These are phyloP conservation scores for human DNA, from an alignment of 2,113 vertebrate genomes.

Conservation along the genomic window GRCh38 chr4:27304501-27305000, in stretches of 20 bases:
- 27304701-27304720: constrained; percentile 13
- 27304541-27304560: too few species aligned
- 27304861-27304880: constrained; percentile 72
- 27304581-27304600: background rate
- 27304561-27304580: too few species aligned
- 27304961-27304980: constrained; percentile 35
- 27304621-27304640: background rate
- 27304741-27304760: constrained; percentile 42
- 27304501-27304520: too few species aligned
- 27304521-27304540: too few species aligned
- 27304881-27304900: constrained; percentile 72
- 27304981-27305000: background rate
- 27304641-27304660: constrained; percentile 1
- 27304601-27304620: background rate
- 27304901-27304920: constrained; percentile 71
- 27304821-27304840: constrained; percentile 72
- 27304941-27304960: constrained; percentile 66
- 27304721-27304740: background rate
- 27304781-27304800: constrained; percentile 58
- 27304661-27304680: constrained; percentile 23
- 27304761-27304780: constrained; percentile 16
- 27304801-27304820: constrained; percentile 72
- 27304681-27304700: background rate
- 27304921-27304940: constrained; percentile 66
- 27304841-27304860: constrained; percentile 68